Conservation (phyloP, 1,140 invertebrate genomes). For the Ephestia elutella region DNA sequence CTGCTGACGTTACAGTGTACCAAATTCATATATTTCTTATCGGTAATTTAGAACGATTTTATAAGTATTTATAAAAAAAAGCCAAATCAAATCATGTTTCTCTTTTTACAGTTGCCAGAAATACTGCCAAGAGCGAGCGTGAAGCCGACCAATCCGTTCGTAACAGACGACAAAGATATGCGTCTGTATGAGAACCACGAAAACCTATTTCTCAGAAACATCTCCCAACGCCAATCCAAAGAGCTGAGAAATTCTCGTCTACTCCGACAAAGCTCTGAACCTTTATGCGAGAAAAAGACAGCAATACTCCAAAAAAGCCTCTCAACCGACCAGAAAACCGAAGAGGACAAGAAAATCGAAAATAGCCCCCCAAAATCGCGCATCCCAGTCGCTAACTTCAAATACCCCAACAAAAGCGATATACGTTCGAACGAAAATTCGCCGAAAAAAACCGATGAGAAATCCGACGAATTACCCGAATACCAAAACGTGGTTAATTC, state of each 20-base stretch:
- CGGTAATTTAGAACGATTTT: too few relatives aligned
- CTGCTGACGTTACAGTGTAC: too few relatives aligned
- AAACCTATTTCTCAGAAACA: slow-evolving; percentile 67
- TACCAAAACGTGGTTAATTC: slow-evolving; percentile 53
- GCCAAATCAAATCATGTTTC: not conserved
- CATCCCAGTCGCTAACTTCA: slow-evolving; percentile 68
- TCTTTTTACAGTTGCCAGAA: slow-evolving; percentile 44
- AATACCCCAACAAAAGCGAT: slow-evolving; percentile 68
- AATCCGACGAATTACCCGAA: slow-evolving; percentile 46
- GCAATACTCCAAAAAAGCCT: slow-evolving; percentile 57
- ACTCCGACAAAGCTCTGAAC: slow-evolving; percentile 63
- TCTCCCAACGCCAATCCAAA: slow-evolving; percentile 63
- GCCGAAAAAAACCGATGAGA: slow-evolving; percentile 45
- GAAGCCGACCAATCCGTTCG: slow-evolving; percentile 51
- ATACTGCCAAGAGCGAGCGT: slow-evolving; percentile 45
- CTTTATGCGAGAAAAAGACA: slow-evolving; percentile 50
- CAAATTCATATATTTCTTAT: too few relatives aligned
- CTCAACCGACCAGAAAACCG: slow-evolving; percentile 55
- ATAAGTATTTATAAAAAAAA: not conserved
- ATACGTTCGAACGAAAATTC: slow-evolving; percentile 56
- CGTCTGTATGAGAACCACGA: slow-evolving; percentile 71
- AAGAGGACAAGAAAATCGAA: slow-evolving; percentile 35
- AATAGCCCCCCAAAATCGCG: slow-evolving; percentile 59
- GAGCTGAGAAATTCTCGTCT: slow-evolving; percentile 57
- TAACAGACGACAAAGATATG: slow-evolving; percentile 45